Conservation (phyloP, 2,113 vertebrate genomes). For the Microcebus jonahi region DNA sequence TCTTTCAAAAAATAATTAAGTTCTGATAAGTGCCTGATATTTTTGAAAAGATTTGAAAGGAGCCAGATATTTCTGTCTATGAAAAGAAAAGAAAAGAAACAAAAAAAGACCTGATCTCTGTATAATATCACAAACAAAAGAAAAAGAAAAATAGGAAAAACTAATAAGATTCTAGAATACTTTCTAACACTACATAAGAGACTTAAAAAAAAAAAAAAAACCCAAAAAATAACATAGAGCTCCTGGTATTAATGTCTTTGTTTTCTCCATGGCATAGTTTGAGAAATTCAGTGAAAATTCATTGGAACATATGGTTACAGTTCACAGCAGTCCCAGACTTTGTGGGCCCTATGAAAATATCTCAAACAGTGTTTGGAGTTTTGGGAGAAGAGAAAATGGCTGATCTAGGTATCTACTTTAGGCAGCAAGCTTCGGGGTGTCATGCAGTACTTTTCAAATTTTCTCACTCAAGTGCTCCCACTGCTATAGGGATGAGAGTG, state of each 20-base stretch:
- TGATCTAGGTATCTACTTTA: background rate
- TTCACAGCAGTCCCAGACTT: background rate
- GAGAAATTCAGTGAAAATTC: slow-evolving; percentile 41
- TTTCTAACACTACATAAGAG: background rate
- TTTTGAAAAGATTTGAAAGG: slow-evolving; percentile 37
- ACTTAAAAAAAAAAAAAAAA: background rate
- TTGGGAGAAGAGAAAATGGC: background rate
- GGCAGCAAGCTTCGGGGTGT: background rate
- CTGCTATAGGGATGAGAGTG: background rate
- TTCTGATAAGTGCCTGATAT: background rate
- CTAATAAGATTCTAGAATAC: background rate
- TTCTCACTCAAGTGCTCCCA: background rate
- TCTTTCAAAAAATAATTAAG: background rate
- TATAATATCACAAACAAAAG: background rate
- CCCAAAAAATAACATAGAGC: background rate
- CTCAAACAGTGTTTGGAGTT: background rate
- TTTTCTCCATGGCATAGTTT: background rate
- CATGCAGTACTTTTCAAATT: background rate
- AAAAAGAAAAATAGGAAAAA: slow-evolving; percentile 40
- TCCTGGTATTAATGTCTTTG: slow-evolving; percentile 19
- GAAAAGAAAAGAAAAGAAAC: background rate
- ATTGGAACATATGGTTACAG: background rate
- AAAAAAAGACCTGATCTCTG: background rate
- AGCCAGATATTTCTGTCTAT: background rate
- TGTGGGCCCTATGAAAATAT: background rate